These are phyloP conservation scores for Phymastichus coffea DNA, from an alignment of 1,140 invertebrate species.

Conservation along the genomic window DNA sequence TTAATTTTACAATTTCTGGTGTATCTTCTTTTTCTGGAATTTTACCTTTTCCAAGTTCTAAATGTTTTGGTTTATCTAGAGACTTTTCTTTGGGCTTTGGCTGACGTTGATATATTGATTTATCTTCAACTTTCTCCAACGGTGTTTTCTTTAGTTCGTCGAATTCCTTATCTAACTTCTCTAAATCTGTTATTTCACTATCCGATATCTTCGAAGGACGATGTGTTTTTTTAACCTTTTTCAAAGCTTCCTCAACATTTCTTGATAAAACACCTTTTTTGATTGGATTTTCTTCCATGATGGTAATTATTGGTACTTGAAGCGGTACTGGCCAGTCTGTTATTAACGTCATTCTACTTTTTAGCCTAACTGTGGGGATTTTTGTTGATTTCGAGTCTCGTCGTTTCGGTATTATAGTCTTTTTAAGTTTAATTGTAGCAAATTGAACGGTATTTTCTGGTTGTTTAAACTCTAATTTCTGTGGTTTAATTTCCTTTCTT, in stretches of 20 bases:
- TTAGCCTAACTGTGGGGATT: conserved; percentile 66
- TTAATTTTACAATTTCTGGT: conserved; percentile 58
- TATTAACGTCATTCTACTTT: conserved; percentile 63
- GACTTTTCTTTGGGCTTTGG: conserved; percentile 35
- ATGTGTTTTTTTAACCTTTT: conserved; percentile 63
- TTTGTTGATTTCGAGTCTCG: conserved; percentile 53
- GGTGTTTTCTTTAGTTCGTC: conserved; percentile 62
- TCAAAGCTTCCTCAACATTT: conserved; percentile 69
- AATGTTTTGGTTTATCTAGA: conserved; percentile 46
- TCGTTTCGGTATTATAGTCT: conserved; percentile 56
- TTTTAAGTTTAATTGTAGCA: conserved; percentile 65
- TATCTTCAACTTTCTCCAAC: conserved; percentile 47
- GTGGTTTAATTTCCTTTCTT: conserved; percentile 52
- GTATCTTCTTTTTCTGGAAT: conserved; percentile 54
- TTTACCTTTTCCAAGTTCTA: conserved; percentile 56
- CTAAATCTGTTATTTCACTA: conserved; percentile 52
- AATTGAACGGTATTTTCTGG: conserved; percentile 58
- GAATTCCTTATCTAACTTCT: conserved; percentile 60
- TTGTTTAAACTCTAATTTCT: conserved; percentile 51
- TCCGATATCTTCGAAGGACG: conserved; percentile 54
- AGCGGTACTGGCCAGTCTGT: conserved; percentile 63
- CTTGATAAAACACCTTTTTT: conserved; percentile 68
- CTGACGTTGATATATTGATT: no score
- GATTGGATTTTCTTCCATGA: conserved; percentile 58
- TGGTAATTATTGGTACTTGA: conserved; percentile 54